A percentile compares a stretch with the other conserved stretches of the same genome.
phyloP scores from a whole-genome alignment of 1,140 invertebrate genomes.

The Gonioctena quinquepunctata region DNA sequence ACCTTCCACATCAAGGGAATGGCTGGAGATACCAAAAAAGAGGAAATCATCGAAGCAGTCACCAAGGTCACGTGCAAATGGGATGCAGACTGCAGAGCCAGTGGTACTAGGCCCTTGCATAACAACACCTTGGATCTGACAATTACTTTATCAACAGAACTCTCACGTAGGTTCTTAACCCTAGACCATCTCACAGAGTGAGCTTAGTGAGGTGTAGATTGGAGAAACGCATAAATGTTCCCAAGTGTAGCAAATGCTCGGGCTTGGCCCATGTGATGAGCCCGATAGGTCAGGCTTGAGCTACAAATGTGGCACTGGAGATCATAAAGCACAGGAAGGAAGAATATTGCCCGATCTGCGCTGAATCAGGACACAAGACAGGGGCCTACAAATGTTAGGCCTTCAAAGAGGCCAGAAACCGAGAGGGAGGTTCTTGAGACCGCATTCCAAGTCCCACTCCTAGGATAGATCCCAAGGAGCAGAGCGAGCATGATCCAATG shows the following conservation, averaged over 20 bases:
- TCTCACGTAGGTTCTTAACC: background rate
- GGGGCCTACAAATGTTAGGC: background rate
- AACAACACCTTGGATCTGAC: slow-evolving; percentile 19
- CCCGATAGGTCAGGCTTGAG: slow-evolving; percentile 20
- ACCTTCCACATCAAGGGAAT: too few species aligned
- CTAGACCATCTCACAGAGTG: slow-evolving; percentile 6
- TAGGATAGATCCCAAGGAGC: too few species aligned
- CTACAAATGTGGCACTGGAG: slow-evolving; percentile 23
- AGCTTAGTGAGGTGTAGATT: slow-evolving; percentile 20
- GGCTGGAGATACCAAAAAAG: too few species aligned
- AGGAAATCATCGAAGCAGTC: too few species aligned
- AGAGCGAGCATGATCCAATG: too few species aligned
- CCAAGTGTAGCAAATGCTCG: slow-evolving; percentile 33
- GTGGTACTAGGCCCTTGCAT: slow-evolving; percentile 10
- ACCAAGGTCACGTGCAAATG: background rate
- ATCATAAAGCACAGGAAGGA: slow-evolving; percentile 11
- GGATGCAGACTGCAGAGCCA: background rate
- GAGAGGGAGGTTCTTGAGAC: too few species aligned
- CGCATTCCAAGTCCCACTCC: too few species aligned
- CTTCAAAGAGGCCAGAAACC: slow-evolving; percentile 10
- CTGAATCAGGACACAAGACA: background rate
- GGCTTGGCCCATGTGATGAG: slow-evolving; percentile 24
- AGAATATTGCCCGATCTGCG: slow-evolving; percentile 10
- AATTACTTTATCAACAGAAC: slow-evolving; percentile 3
- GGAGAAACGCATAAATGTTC: slow-evolving; percentile 19